Evolutionary conservation across 2,888 invertebrate genomes (phyloP).

Genomic region (Dinocampus coccinellae): DNA sequence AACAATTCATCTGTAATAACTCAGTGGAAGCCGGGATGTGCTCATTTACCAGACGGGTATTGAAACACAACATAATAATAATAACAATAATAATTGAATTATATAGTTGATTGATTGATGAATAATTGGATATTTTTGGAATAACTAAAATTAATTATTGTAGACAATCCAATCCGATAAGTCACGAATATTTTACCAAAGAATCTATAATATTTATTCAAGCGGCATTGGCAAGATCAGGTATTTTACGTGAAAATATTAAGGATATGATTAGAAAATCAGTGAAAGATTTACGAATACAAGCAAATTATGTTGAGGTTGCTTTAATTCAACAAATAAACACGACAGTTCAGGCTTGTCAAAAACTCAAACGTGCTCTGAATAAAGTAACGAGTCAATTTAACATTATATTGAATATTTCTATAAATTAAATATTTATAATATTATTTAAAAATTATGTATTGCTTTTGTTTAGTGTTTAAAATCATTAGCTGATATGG

Average conservation of each 20-base stretch:
- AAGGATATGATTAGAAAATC: conserved; percentile 69
- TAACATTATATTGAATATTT: not conserved
- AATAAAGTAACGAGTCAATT: conserved; percentile 35
- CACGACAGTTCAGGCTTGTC: conserved; percentile 34
- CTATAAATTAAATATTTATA: not conserved
- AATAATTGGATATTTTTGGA: not conserved
- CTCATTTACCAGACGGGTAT: conserved; percentile 72
- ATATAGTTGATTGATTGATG: not conserved
- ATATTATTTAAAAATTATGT: not conserved
- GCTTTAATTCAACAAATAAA: conserved; percentile 70
- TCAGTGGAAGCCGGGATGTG: conserved; percentile 71
- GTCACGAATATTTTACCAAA: conserved; percentile 71
- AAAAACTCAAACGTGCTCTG: conserved; percentile 44
- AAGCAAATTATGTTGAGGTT: conserved; percentile 71
- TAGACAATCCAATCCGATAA: conserved; percentile 72
- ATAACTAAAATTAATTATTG: not conserved
- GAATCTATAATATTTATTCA: conserved; percentile 71
- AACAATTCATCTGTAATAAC: conserved; percentile 68
- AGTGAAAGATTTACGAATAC: conserved; percentile 70
- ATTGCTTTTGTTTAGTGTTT: conserved; percentile 37
- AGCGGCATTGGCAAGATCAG: conserved; percentile 70
- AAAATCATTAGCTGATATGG: conserved; percentile 41
- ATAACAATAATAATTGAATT: too few relatives aligned
- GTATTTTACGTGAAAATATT: conserved; percentile 64
- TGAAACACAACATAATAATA: conserved; percentile 26